Conservation (phyloP, 2,113 vertebrate species). For the Leptobrachium leishanense region DNA sequence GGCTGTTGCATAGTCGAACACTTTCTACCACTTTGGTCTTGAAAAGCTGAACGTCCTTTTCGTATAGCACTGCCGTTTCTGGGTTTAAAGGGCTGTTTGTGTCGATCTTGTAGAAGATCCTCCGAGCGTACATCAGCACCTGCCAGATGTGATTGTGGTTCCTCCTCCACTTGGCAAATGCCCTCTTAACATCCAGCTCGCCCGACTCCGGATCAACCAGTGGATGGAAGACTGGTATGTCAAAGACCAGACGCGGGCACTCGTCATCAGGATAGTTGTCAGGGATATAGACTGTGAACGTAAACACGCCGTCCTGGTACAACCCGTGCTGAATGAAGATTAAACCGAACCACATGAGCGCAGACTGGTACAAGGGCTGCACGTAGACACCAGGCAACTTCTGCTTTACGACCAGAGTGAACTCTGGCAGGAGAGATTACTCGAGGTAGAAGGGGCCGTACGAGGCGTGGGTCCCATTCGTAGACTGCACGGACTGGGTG, state of each 20-base stretch:
- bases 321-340: constrained; percentile 96
- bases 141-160: too few relatives aligned
- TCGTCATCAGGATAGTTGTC: too few relatives aligned
- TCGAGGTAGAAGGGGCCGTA: constrained; percentile 98
- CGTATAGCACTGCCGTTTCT: constrained; percentile 79
- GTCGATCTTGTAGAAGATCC: too few relatives aligned
- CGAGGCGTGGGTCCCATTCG: constrained; percentile 93
- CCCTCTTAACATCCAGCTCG: constrained; percentile 93
- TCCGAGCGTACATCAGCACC: too few relatives aligned
- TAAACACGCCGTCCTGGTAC: constrained; percentile 97
- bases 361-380: constrained; percentile 93
- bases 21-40: too few relatives aligned
- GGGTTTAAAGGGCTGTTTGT: constrained; percentile 48
- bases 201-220: constrained; percentile 91
- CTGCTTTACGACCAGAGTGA: constrained; percentile 95
- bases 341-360: constrained; percentile 98
- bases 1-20: too few relatives aligned
- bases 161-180: constrained; percentile 78
- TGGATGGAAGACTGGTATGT: constrained; percentile 93
- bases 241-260: constrained; percentile 81
- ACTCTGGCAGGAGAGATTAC: constrained; percentile 95
- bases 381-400: constrained; percentile 95
- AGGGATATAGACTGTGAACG: constrained; percentile 90
- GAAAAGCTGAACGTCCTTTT: too few relatives aligned
- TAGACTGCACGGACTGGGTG: constrained; percentile 73